Evolutionary conservation across 1,140 invertebrate species (phyloP), one percentile per base, ranked within the genome.

Genomic region (Contarinia nasturtii): DNA sequence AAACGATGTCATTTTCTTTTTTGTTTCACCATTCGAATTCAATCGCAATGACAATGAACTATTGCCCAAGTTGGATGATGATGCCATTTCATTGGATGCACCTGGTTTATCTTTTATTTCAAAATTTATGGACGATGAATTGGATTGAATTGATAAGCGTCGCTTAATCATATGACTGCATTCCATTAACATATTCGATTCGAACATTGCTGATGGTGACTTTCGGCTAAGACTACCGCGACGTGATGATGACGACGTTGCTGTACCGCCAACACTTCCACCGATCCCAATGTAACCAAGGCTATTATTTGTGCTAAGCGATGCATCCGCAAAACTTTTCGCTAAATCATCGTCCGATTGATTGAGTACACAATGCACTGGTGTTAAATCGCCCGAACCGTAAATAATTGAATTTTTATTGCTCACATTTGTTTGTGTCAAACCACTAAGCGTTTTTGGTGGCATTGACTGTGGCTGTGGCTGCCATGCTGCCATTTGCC

Each of bases 1-100:
- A 42, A 49, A 49, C 14, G 43, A 45, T 19, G 48, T 49, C 43
- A 49, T 45, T n/a, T 18, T 15, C 34, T 49, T 49, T 15, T n/a
- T n/a, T n/a, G n/a, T n/a, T n/a, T 20, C 18, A 42, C 18, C 41
- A 42, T 38, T 17, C 27, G 27, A 27, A 27, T 27, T 38, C 12
- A n/a, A 17, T 17, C 15, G 15, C 12, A 38, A 12, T 38, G 17
- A 20, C 11, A 18, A n/a, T 17, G 14, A 18, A 22, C 7, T 1
- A 18, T 18, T 37, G 14, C 15, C 18, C n/a, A n/a, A n/a, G n/a
- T n/a, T n/a, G n/a, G n/a, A n/a, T n/a, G 14, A 33, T 37, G 19
- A 11, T 43, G 12, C 41, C 15, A 33, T 20, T 15, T 7, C 18
- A 36, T 37, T 45, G 14, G 22, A 3, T 27, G 27, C 27, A 27